phyloP scores from a whole-genome alignment of 2,888 invertebrate species.

The Sinhomidia bicolor region DNA sequence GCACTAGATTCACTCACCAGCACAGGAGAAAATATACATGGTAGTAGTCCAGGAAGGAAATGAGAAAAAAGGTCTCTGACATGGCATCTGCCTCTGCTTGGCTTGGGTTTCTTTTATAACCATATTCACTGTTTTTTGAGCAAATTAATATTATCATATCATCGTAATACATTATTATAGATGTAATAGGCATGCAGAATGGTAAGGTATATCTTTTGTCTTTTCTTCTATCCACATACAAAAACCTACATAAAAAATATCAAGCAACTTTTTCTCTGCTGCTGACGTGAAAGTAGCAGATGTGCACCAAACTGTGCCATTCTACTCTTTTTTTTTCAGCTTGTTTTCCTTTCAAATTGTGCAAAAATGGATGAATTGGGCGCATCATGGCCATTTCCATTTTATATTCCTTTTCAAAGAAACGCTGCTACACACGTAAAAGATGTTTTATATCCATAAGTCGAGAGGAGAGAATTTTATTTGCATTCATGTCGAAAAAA shows the following conservation, averaged over 20 bases:
- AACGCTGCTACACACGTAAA: too few species aligned
- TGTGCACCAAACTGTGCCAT: not conserved
- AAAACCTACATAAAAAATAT: not conserved
- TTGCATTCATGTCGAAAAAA: too few species aligned
- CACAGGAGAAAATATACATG: too few species aligned
- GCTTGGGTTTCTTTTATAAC: not conserved
- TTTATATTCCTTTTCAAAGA: too few species aligned
- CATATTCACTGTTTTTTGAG: not conserved
- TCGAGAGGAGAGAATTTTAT: too few species aligned
- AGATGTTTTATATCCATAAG: too few species aligned
- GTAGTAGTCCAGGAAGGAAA: not conserved
- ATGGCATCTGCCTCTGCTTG: slow-evolving; percentile 22
- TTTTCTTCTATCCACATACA: not conserved
- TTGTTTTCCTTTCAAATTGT: not conserved
- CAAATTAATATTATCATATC: not conserved
- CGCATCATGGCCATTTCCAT: too few species aligned
- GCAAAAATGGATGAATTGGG: not conserved
- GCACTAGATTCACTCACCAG: not conserved
- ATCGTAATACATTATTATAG: not conserved
- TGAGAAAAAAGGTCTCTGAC: not conserved
- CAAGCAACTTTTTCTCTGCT: not conserved
- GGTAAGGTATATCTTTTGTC: too few species aligned
- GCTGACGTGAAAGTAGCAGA: slow-evolving; percentile 2
- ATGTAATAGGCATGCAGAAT: not conserved
- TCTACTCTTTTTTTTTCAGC: not conserved